Conservation (phyloP, 2,113 vertebrate species). For the Petaurus breviceps region DNA sequence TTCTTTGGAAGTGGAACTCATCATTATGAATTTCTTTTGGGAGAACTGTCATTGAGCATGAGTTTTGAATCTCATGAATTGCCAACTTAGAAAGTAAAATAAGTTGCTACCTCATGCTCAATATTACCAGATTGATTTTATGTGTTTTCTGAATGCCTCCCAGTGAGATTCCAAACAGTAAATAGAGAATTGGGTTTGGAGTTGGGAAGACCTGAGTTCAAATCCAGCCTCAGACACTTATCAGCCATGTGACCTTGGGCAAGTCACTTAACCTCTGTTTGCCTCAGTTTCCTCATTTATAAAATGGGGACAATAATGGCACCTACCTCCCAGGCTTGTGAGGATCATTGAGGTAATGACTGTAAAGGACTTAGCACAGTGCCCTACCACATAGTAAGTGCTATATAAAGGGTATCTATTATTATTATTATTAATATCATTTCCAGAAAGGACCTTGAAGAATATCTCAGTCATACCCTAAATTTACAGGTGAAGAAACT, state of each 20-base stretch:
- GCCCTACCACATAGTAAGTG: background rate
- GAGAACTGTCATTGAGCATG: background rate
- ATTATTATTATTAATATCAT: background rate
- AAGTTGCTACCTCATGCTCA: background rate
- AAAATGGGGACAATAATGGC: background rate
- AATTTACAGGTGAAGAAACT: background rate
- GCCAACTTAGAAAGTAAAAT: constrained; percentile 20
- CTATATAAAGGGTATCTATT: background rate
- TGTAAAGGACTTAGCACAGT: background rate
- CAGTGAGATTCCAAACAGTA: background rate
- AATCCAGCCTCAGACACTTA: background rate
- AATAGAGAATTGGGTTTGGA: background rate
- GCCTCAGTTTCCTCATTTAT: background rate
- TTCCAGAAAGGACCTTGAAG: background rate
- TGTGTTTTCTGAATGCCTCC: background rate
- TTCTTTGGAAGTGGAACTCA: background rate
- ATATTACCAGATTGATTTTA: constrained; percentile 10
- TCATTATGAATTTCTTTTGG: constrained; percentile 10
- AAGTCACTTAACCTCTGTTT: background rate
- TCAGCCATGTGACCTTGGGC: background rate
- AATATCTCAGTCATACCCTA: background rate
- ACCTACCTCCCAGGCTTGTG: background rate
- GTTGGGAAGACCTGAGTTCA: background rate
- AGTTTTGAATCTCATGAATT: background rate
- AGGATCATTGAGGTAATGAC: background rate